Conservation (phyloP, 2,888 invertebrate genomes). For the Escarpia spicata region DNA sequence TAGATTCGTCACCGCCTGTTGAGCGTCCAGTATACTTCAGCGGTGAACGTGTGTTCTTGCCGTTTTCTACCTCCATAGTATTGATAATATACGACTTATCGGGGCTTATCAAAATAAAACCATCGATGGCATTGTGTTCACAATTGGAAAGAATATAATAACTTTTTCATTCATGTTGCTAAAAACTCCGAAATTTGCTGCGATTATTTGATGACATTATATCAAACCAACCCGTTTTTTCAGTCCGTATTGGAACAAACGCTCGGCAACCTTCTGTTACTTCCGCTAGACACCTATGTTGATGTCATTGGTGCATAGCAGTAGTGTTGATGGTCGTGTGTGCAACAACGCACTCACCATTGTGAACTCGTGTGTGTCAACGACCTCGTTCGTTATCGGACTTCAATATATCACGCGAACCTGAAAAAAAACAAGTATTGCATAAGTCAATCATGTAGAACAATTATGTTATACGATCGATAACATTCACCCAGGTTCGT, state of each 20-base stretch:
- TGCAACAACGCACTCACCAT: neutral
- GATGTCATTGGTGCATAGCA: neutral
- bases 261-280: neutral
- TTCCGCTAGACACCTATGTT: neutral
- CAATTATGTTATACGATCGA: neutral
- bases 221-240: neutral
- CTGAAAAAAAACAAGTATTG: neutral
- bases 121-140: neutral
- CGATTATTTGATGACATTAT: neutral
- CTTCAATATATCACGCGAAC: neutral
- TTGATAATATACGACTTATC: neutral
- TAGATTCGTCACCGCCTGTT: neutral
- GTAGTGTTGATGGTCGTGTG: neutral
- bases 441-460: neutral
- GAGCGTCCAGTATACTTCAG: neutral
- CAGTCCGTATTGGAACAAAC: neutral
- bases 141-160: too few species aligned
- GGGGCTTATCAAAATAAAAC: neutral
- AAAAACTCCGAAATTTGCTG: neutral
- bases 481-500: neutral
- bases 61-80: neutral
- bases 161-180: neutral
- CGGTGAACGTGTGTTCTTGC: neutral
- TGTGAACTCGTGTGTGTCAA: too few species aligned
- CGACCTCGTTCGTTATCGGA: neutral